Base-by-base conservation (phyloP, 1,140 invertebrate genomes). In the Drosophila arizonae region DNA sequence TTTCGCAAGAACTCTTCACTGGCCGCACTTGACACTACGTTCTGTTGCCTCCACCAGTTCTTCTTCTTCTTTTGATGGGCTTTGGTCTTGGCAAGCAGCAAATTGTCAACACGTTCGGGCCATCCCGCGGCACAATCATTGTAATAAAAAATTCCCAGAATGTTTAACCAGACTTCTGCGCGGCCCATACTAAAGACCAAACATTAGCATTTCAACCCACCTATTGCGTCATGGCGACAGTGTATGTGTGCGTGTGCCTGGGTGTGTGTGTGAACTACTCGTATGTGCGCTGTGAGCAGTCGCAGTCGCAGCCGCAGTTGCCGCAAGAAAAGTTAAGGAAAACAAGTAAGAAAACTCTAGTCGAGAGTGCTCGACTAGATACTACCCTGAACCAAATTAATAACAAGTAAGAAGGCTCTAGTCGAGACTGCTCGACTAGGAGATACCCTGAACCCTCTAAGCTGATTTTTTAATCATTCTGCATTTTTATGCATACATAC, bases 81-180 rank as follows among this genome's bases (percentile, higher is more conserved):
- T 10, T 43, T 11, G 41, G 4, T 56, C 45, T 52, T 46, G 33
- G 24, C 17, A 46, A 36, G 17, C 55, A 13, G 33, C 46, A 54
- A 63, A 48, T 63, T 73, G 65, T 69, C 71, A 74, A 74, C 66
- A 70, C 66, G 72, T 74, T 74, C 45, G 45, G 24, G 58, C 26
- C 56, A 58, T 46, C 41, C 39, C 39, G 41, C 39, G 5, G 56
- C 55, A 9, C 39, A n/a, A 51, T 6, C 58, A 69, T 69, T 68
- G 57, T 73, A 69, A 73, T 73, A 73, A 74, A 73, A 66, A 72
- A 63, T 70, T 56, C 72, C 58, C 45, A 73, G 72, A 69, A 74
- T 74, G 66, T 63, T 69, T 62, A 66, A 33, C 57, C 65, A 74
- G 65, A 70, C 72, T 30, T 21, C 45, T 62, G 71, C 66, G 66